Conservation (phyloP, 2,113 vertebrate species). For the Myocastor coypus region DNA sequence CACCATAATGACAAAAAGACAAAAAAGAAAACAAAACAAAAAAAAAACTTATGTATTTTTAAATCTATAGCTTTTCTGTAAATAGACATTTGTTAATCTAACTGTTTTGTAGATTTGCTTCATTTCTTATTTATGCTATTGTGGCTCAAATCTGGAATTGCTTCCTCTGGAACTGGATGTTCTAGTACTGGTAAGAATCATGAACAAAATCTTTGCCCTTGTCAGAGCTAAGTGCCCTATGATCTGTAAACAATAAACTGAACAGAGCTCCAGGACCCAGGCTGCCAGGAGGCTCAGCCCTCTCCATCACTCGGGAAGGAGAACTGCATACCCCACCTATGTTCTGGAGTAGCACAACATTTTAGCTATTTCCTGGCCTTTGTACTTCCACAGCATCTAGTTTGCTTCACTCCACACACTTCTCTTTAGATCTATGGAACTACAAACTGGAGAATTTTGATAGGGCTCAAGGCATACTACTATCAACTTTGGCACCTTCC, state of each 20-base stretch:
- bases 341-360: not conserved
- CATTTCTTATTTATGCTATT: not conserved
- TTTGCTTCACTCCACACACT: not conserved
- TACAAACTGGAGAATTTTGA: not conserved
- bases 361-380: not conserved
- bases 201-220: conserved; percentile 28
- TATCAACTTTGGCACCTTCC: not conserved
- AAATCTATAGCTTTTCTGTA: not conserved
- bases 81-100: not conserved
- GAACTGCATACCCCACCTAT: not conserved
- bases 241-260: not conserved
- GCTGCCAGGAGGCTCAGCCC: not conserved
- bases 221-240: not conserved
- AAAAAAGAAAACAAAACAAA: no score
- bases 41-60: not conserved
- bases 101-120: conserved; percentile 2
- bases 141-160: not conserved
- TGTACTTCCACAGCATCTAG: not conserved
- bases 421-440: not conserved
- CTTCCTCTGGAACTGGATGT: not conserved
- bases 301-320: not conserved
- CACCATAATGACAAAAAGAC: no score
- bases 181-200: not conserved
- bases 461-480: not conserved
- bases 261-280: not conserved